Base-by-base conservation (phyloP, 2,888 invertebrate genomes). In the Corythucha ciliata region DNA sequence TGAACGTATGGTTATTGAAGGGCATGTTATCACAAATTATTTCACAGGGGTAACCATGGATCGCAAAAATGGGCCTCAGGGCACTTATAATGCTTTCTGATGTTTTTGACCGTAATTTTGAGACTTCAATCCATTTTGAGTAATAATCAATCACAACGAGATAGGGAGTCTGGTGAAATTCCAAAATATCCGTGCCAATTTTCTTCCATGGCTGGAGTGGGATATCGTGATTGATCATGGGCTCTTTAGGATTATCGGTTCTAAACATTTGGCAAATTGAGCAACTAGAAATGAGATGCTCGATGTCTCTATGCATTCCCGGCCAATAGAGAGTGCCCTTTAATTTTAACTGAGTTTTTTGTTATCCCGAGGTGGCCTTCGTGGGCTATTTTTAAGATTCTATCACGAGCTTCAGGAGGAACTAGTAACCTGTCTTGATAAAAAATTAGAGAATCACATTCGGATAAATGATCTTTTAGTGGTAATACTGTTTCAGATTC, bases 321-420 rank as follows among this genome's bases (percentile, higher is more conserved):
- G 49, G 48, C 55, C 57, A 60, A 48, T 44, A 60, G 22, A 54
- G n/a, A 54, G 21, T 41, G 25, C 3, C 52, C 10, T 41, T 44
- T 46, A 18, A 57, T 58, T 25, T 49, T 55, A 3, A 27, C 7
- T 39, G 54, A 44, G 21, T 52, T 57, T 46, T 54, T 57, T 4
- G 36, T 37, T 7, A 52, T 40, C 16, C 58, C 57, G 7, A 57
- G 3, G 48, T 59, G 59, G 22, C 57, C 45, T 42, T 55, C 51
- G 48, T 60, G 59, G 1, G 59, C 18, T 37, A 39, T 33, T 1
- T 44, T 14, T 29, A 59, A 37, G 6, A 59, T 47, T 2, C 33
- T 27, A 12, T 26, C 41, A 12, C 46, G 22, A 18, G 49, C 16
- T 24, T 21, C 16, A 5, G 37, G 18, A 5, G 60, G 59, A 20